A percentile compares a stretch with the other conserved stretches of the same genome.
Evolutionary conservation across 2,888 invertebrate species (phyloP).

Genomic region (Charanyca ferruginea): DNA sequence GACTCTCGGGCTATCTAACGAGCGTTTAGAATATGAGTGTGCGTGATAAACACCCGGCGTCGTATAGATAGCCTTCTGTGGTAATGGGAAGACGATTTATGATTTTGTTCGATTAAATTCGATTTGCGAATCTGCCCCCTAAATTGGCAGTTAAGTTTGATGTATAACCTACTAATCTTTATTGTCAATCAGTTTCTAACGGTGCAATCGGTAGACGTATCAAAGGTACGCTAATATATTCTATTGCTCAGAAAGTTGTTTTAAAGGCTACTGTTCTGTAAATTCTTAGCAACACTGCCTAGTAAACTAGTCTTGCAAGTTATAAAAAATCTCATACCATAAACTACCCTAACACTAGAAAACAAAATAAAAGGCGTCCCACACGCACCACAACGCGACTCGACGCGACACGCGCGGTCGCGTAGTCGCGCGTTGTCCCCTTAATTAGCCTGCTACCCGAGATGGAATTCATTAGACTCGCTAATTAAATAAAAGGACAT

Average conservation of each 20-base stretch:
- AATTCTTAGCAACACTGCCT: conserved; percentile 6
- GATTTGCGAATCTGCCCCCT: conserved; percentile 52
- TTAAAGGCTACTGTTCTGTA: background rate
- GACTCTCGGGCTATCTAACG: conserved; percentile 65
- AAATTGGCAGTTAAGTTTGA: conserved; percentile 55
- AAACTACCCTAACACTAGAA: conserved; percentile 43
- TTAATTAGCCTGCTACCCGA: conserved; percentile 82
- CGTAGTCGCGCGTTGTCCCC: conserved; percentile 66
- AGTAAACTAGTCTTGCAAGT: conserved; percentile 1
- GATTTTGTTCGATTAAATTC: conserved; percentile 55
- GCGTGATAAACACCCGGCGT: conserved; percentile 60
- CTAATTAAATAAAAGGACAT: conserved; percentile 86
- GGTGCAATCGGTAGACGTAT: conserved; percentile 13
- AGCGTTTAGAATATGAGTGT: conserved; percentile 65
- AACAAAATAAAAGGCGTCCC: conserved; percentile 63
- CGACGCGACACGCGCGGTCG: conserved; percentile 64
- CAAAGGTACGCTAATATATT: conserved; percentile 4
- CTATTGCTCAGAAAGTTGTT: conserved; percentile 21
- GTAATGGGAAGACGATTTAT: conserved; percentile 54
- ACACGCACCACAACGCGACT: conserved; percentile 58
- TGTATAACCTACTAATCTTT: conserved; percentile 50
- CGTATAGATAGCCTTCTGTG: conserved; percentile 57
- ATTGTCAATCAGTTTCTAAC: conserved; percentile 45
- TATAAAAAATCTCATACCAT: conserved; percentile 41
- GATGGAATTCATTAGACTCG: conserved; percentile 85